phyloP scores from a whole-genome alignment of 2,113 vertebrate species.

The Mus spicilegus region DNA sequence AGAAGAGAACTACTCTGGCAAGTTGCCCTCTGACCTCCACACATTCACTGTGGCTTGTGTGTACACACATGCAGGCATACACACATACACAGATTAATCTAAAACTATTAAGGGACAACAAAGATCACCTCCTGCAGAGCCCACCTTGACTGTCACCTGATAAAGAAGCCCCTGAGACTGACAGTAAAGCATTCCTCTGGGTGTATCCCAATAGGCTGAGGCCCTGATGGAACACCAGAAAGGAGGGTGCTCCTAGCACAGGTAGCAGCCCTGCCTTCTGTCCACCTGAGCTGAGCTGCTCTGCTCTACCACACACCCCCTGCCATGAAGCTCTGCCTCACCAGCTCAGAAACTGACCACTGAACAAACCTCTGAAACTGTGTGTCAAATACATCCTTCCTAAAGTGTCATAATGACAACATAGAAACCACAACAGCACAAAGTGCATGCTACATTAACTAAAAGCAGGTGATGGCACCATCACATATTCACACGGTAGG shows the following conservation, averaged over 20 bases:
- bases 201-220: not conserved
- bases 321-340: not conserved
- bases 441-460: not conserved
- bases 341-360: not conserved
- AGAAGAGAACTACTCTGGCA: not conserved
- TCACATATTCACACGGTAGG: no score
- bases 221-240: not conserved
- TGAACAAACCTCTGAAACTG: not conserved
- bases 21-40: not conserved
- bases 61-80: not conserved
- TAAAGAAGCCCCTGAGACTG: not conserved
- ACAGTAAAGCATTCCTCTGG: not conserved
- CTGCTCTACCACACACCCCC: not conserved
- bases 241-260: not conserved
- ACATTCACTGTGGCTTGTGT: not conserved
- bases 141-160: not conserved
- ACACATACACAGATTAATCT: not conserved
- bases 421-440: not conserved
- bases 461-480: fast-evolving
- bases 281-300: not conserved
- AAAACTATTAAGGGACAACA: not conserved
- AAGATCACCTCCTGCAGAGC: not conserved
- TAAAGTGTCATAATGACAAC: not conserved
- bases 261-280: not conserved
- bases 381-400: not conserved